Conservation (phyloP, 2,797 vertebrate species). For the Anisognathus igniventris region DNA sequence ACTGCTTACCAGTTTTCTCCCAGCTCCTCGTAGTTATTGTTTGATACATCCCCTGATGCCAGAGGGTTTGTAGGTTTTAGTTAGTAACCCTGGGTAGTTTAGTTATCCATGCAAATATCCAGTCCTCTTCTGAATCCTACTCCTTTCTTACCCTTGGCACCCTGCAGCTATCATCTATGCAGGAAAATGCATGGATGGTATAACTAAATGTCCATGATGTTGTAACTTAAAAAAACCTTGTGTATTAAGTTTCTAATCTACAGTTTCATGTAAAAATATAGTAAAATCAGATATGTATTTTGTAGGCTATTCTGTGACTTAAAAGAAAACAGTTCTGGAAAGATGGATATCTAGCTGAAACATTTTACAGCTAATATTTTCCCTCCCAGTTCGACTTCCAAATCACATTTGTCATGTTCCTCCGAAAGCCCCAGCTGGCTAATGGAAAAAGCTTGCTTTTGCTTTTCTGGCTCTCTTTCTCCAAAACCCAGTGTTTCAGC, state of each 20-base stretch:
- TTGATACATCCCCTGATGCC: not conserved
- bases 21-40: not conserved
- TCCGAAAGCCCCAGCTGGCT: not conserved
- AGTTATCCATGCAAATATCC: not conserved
- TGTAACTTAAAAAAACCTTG: not conserved
- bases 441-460: not conserved
- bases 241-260: not conserved
- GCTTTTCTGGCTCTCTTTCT: not conserved
- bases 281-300: not conserved
- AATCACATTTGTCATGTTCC: not conserved
- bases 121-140: not conserved
- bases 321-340: not conserved
- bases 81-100: not conserved
- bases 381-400: not conserved
- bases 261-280: not conserved
- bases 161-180: not conserved
- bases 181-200: not conserved
- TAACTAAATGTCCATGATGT: not conserved
- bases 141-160: not conserved
- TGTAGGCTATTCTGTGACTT: not conserved
- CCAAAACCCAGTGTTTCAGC: not conserved
- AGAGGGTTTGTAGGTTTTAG: not conserved
- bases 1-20: fast-evolving
- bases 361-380: not conserved
- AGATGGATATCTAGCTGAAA: not conserved